phyloP scores from a whole-genome alignment of 2,888 invertebrate species.

The Caenorhabditis sp. region DNA sequence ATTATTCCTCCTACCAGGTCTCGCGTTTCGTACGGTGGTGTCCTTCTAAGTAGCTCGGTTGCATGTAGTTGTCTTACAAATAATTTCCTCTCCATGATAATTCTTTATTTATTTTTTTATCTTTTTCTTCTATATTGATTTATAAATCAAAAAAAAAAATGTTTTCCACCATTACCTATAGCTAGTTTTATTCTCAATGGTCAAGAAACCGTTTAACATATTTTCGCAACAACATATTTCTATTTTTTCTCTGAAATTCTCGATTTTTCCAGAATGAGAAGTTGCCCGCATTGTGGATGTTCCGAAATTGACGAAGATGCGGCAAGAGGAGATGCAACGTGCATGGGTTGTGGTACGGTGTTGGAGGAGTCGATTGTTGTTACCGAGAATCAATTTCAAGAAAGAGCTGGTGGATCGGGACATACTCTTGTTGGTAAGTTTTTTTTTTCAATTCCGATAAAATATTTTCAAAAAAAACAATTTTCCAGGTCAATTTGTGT shows the following conservation, averaged over 20 bases:
- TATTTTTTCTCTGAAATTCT: too few species aligned
- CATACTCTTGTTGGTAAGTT: constrained; percentile 75
- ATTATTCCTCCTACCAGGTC: too few species aligned
- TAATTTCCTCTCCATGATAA: neutral
- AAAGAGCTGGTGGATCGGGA: constrained; percentile 76
- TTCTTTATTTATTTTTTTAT: neutral
- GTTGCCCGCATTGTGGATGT: constrained; percentile 73
- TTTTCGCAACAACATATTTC: too few species aligned
- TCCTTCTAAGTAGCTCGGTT: neutral
- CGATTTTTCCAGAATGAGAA: too few species aligned
- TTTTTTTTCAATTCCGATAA: neutral
- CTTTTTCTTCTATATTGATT: neutral
- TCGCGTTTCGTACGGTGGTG: neutral
- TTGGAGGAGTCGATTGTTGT: constrained; percentile 95
- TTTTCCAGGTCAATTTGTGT: constrained; percentile 45
- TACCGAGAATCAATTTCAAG: constrained; percentile 93
- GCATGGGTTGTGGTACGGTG: constrained; percentile 93
- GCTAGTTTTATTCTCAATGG: too few species aligned
- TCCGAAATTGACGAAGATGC: constrained; percentile 92
- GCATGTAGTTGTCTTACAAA: neutral
- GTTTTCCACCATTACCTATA: too few species aligned
- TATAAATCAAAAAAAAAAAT: too few species aligned
- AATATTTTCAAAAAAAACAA: neutral
- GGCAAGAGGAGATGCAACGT: constrained; percentile 89
- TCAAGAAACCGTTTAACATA: too few species aligned